Evolutionary conservation across 2,888 invertebrate genomes (phyloP).

Genomic region (Osedax frankpressi): DNA sequence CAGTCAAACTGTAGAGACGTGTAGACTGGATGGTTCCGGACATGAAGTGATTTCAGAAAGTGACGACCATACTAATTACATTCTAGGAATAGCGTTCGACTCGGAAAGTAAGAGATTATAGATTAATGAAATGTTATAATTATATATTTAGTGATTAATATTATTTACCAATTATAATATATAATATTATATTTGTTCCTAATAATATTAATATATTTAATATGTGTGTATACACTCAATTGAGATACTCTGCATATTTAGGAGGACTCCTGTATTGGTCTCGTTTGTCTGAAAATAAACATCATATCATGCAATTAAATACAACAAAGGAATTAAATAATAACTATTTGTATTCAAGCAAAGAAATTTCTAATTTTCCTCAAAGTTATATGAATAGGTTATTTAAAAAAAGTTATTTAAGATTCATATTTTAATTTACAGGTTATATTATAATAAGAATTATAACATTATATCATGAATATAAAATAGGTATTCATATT

Average conservation of each 20-base stretch:
- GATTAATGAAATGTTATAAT: not conserved
- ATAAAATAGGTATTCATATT: not conserved
- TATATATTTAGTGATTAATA: not conserved
- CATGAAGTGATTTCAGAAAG: not conserved
- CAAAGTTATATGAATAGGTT: not conserved
- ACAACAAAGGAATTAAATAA: no score
- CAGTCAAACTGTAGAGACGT: not conserved
- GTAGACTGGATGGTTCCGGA: not conserved
- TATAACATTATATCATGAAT: not conserved
- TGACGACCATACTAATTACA: not conserved
- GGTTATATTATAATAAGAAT: not conserved
- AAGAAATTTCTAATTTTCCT: not conserved
- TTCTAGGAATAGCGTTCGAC: not conserved
- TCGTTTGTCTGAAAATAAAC: not conserved
- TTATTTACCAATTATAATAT: not conserved
- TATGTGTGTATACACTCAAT: no score
- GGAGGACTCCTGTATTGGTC: not conserved
- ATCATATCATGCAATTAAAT: no score
- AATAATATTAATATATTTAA: no score
- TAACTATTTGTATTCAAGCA: not conserved
- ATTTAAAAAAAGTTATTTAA: not conserved
- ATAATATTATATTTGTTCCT: not conserved
- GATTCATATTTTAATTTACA: not conserved
- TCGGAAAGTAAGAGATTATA: not conserved
- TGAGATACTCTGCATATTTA: not conserved